phyloP scores from a whole-genome alignment of 2,797 vertebrate species.

The Amblyraja radiata region DNA sequence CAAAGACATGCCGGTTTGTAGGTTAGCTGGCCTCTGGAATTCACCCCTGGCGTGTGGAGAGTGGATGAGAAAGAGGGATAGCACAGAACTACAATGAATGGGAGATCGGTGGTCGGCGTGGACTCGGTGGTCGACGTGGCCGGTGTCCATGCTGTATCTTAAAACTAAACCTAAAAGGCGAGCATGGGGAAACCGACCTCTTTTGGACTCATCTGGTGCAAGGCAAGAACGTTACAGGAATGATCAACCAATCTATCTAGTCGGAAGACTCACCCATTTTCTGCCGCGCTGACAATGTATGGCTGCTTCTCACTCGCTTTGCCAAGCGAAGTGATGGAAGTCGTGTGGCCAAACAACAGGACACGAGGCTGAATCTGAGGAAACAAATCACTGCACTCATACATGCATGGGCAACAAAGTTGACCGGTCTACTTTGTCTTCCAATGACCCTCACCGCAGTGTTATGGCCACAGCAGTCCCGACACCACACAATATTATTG shows the following conservation, averaged over 20 bases:
- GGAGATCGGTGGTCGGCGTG: no score
- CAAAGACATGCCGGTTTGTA: no score
- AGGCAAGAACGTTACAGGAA: neutral
- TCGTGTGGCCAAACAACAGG: constrained; percentile 63
- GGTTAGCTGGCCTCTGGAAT: no score
- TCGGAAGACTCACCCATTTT: constrained; percentile 62
- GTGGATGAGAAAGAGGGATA: no score
- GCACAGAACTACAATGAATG: no score
- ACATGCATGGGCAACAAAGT: neutral
- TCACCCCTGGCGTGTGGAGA: no score
- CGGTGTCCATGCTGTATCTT: no score
- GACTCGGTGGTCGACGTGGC: no score
- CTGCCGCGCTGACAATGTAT: constrained; percentile 62
- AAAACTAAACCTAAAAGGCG: no score
- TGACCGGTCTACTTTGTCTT: no score
- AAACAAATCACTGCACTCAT: neutral
- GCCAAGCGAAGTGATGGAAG: constrained; percentile 62
- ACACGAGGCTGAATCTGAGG: constrained; percentile 62
- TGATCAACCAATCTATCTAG: neutral
- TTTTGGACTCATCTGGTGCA: neutral
- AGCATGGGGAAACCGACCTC: no score
- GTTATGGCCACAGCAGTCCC: neutral
- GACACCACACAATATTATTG: neutral
- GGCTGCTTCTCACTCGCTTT: constrained; percentile 67
- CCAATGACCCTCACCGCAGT: neutral